Base-by-base conservation (phyloP, 2,888 invertebrate genomes). In the Lepidonotus clava region DNA sequence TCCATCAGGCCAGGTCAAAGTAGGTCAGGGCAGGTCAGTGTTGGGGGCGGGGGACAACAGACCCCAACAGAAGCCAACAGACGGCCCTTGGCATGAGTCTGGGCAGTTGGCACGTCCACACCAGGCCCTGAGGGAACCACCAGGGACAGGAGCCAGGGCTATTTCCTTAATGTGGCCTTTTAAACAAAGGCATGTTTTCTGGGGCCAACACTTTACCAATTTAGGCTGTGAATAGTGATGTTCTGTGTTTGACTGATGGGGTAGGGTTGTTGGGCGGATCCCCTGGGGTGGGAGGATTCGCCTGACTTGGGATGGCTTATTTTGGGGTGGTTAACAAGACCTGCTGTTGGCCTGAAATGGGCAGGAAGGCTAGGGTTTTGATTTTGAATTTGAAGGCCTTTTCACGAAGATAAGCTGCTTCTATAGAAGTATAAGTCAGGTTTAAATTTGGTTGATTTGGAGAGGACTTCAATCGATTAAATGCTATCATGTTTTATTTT, bases 101-200 rank as follows among this genome's bases (percentile, higher is more conserved):
- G 36, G 38, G 71, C 71, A 36, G 36, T 71, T 18, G 38, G 71
- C 71, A 8, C 8, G 46, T 8, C 46, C 46, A 71, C 71, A 4
- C 71, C 71, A 14, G 71, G 36, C 38, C 71, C 61, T 34, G 36
- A 71, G 71, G 38, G 71, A 38, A 34, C 38, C 1, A n/a, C 34
- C 36, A 18, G n/a, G n/a, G n/a, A 38, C 71, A 66, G 66, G 21
- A 36, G 71, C 71, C 71, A 11, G 14, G 34, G 71, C 34, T 38
- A 71, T 38, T 38, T 71, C 71, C 34, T 38, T 71, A 71, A 71
- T 71, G 71, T 71, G 71, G 46, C 71, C 71, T 38, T 11, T 71
- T 71, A 18, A 71, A 71, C 71, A 71, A 71, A 71, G 71, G 71
- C 36, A 71, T 71, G 71, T 71, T 71, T 56, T 61, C 61, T n/a